Evolutionary conservation across 2,888 invertebrate species (phyloP), one percentile per base, ranked within the genome.

Genomic region (Helleia helle): DNA sequence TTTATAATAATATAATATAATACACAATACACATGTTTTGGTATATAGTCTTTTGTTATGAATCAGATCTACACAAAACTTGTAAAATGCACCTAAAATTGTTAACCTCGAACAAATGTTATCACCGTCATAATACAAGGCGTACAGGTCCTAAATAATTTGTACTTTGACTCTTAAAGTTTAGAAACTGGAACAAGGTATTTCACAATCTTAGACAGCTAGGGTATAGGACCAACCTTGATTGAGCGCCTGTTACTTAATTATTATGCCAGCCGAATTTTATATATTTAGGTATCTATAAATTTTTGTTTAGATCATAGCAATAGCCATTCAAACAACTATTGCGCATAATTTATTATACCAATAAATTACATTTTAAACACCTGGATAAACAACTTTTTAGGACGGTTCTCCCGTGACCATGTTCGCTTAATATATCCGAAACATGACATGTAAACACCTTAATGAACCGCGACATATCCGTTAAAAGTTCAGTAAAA

Each of bases 241-340:
- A 68, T 62, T 51, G 64, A 61, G 58, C 56, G 80, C 79, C 81
- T 66, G 81, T 81, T 81, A 83, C 83, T 84, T 81, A 83, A 83
- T 83, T 84, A 84, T 74, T 74, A 79, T 84, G 75, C 81, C 51
- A 72, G 73, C 81, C 81, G 65, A 84, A 81, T 41, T 51, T 51
- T 42, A 49, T 48, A 43, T 46, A 47, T 46, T 51, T 48, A 40
- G 36, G 38, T 44, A 44, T 42, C 38, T 44, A 48, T 43, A 53
- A 59, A 46, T 44, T 47, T 49, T 51, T 46, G 49, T 47, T 49
- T 37, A 42, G 43, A 22, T 40, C 41, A 13, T n/a, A 36, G 6
- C 30, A 31, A 36, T 9, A 37, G 28, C 17, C 59, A 67, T 67
- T 58, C 58, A 54, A 58, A 62, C 68, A 71, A 67, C 71, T 62